A percentile compares a stretch with the other conserved stretches of the same genome.
Conservation (phyloP, 1,140 invertebrate genomes). For the Sycobia sp. region DNA sequence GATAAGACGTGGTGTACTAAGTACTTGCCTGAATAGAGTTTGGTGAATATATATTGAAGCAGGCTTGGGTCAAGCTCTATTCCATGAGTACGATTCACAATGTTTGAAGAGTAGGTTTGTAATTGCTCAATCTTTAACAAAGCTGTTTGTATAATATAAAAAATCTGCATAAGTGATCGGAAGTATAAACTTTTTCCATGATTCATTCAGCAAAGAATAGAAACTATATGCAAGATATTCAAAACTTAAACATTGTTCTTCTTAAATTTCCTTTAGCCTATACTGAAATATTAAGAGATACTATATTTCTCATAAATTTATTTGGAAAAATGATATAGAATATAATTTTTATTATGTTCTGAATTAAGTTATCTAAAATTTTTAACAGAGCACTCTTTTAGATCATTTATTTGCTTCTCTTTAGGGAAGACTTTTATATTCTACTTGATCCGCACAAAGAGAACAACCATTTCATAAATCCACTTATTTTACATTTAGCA, state of each 20-base stretch:
- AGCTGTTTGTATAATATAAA: constrained; percentile 6
- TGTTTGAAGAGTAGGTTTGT: background rate
- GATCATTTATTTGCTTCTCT: background rate
- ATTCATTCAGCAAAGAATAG: constrained; percentile 10
- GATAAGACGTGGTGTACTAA: background rate
- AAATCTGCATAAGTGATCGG: background rate
- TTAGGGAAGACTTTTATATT: background rate
- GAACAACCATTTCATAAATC: constrained; percentile 9
- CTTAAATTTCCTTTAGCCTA: too few relatives aligned
- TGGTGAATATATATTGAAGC: background rate
- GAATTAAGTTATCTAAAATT: too few relatives aligned
- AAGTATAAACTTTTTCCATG: constrained; percentile 8
- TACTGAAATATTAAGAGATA: too few relatives aligned
- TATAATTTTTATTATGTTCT: too few relatives aligned
- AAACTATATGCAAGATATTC: background rate
- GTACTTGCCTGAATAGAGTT: too few relatives aligned
- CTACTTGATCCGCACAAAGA: constrained; percentile 5
- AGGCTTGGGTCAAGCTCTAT: background rate
- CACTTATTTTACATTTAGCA: constrained; percentile 20
- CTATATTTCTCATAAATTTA: too few relatives aligned
- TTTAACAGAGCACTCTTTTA: too few relatives aligned
- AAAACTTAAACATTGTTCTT: background rate
- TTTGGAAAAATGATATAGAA: too few relatives aligned
- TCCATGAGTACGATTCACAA: background rate
- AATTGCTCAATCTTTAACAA: constrained; percentile 15